phyloP scores from a whole-genome alignment of 2,888 invertebrate genomes.

The Achlya flavicornis region DNA sequence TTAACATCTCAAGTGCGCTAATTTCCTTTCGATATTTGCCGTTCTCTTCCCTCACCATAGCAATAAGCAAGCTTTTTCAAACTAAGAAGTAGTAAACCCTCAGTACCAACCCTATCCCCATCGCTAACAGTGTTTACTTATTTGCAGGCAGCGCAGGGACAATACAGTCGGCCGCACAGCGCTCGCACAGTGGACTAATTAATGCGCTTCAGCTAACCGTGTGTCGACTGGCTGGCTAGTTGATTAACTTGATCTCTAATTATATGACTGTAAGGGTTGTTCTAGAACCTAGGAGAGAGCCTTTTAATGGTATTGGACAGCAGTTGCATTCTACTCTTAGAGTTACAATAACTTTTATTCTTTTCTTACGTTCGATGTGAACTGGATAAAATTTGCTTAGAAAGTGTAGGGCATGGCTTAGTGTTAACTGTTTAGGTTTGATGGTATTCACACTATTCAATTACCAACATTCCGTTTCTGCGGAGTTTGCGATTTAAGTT shows the following conservation, averaged over 20 bases:
- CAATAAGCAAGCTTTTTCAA: too few species aligned
- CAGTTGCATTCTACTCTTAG: not conserved
- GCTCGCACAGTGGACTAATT: conserved; percentile 63
- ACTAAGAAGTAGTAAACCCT: not conserved
- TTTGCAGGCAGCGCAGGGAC: conserved; percentile 61
- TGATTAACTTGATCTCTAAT: conserved; percentile 37
- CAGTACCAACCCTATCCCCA: conserved; percentile 51
- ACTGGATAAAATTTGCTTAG: too few species aligned
- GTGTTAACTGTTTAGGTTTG: too few species aligned
- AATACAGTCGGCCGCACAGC: conserved; percentile 63
- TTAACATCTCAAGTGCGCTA: too few species aligned
- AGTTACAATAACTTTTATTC: too few species aligned
- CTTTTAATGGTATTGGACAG: not conserved
- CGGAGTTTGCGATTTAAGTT: too few species aligned
- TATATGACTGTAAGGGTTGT: conserved; percentile 5
- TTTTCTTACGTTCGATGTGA: too few species aligned
- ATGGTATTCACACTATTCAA: too few species aligned
- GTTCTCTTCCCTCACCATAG: too few species aligned
- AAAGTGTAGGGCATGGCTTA: too few species aligned
- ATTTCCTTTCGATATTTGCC: too few species aligned
- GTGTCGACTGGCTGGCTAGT: conserved; percentile 40
- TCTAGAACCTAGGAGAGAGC: not conserved
- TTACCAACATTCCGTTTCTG: too few species aligned
- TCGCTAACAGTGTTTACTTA: conserved; percentile 77
- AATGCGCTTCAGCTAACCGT: conserved; percentile 47